Percentiles rank a stretch among this genome's conserved stretches.
phyloP scores from a whole-genome alignment of 1,140 invertebrate genomes.

The Popillia japonica region DNA sequence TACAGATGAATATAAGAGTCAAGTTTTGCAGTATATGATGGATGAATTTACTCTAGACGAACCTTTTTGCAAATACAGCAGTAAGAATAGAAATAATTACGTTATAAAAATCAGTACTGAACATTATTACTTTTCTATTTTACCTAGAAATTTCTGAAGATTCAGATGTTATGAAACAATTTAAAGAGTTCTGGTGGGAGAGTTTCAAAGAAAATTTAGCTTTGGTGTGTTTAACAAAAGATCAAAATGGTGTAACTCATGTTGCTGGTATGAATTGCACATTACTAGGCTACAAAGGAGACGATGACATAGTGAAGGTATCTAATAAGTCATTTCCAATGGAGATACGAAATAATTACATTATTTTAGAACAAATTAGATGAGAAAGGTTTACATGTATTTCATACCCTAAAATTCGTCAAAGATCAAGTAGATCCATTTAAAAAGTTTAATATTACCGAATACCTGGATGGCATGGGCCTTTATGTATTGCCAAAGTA shows the following conservation, averaged over 20 bases:
- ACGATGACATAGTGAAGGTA: constrained; percentile 13
- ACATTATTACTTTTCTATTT: not conserved
- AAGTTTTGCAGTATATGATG: constrained; percentile 8
- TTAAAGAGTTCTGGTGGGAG: not conserved
- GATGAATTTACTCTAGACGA: constrained; percentile 7
- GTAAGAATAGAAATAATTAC: not conserved
- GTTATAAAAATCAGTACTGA: not conserved
- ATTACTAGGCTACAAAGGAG: not conserved
- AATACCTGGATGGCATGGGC: constrained; percentile 31
- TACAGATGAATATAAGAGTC: constrained; percentile 25
- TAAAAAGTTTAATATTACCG: not conserved
- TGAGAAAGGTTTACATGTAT: not conserved
- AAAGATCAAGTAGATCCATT: constrained; percentile 25
- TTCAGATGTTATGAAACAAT: not conserved
- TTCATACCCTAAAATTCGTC: not conserved
- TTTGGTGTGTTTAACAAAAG: constrained; percentile 37
- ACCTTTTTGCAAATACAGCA: constrained; percentile 28
- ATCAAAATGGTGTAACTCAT: constrained; percentile 34
- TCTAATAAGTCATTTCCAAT: not conserved
- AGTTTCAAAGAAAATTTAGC: constrained; percentile 13
- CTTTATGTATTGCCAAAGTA: constrained; percentile 39
- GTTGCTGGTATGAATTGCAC: constrained; percentile 39
- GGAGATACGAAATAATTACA: not conserved
- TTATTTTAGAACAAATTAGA: not conserved
- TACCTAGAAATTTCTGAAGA: constrained; percentile 17